A percentile compares a stretch with the other conserved stretches of the same genome.
phyloP scores from a whole-genome alignment of 2,797 vertebrate genomes.

The Lerista edwardsae region DNA sequence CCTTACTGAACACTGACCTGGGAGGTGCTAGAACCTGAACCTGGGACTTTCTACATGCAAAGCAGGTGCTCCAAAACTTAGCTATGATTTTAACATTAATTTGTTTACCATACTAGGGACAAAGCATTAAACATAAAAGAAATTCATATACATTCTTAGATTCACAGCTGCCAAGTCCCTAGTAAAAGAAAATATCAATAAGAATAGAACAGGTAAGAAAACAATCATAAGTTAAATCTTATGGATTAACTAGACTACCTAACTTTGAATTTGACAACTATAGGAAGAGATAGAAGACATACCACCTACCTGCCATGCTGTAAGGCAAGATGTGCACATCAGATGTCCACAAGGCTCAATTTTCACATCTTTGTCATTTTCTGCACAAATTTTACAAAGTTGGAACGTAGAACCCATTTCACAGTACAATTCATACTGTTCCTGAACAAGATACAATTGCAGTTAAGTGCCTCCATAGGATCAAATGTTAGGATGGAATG shows the following conservation, averaged over 20 bases:
- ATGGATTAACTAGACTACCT: neutral
- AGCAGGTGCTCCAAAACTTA: too few relatives aligned
- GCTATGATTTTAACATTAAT: too few relatives aligned
- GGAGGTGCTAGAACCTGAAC: too few relatives aligned
- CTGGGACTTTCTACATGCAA: too few relatives aligned
- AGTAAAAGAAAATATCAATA: slow-evolving; percentile 10
- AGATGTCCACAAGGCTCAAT: slow-evolving; percentile 86
- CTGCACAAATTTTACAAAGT: slow-evolving; percentile 85
- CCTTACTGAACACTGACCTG: too few relatives aligned
- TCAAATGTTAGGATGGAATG: too few relatives aligned
- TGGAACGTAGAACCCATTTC: slow-evolving; percentile 88
- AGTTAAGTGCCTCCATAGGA: slow-evolving; percentile 31
- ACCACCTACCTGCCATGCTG: slow-evolving; percentile 81
- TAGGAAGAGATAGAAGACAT: neutral
- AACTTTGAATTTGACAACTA: neutral
- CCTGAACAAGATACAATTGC: slow-evolving; percentile 70
- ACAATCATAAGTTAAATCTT: neutral
- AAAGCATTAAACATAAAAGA: slow-evolving; percentile 41
- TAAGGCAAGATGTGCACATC: slow-evolving; percentile 86
- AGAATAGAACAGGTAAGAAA: neutral
- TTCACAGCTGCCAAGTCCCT: neutral
- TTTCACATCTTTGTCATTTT: slow-evolving; percentile 86
- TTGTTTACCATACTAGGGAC: neutral
- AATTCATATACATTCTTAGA: neutral
- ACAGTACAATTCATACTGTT: slow-evolving; percentile 86